Percentiles rank a stretch among this genome's conserved stretches.
These are phyloP conservation scores for Craseonycteris thonglongyai DNA, from an alignment of 2,113 vertebrate species.

Conservation along the genomic window DNA sequence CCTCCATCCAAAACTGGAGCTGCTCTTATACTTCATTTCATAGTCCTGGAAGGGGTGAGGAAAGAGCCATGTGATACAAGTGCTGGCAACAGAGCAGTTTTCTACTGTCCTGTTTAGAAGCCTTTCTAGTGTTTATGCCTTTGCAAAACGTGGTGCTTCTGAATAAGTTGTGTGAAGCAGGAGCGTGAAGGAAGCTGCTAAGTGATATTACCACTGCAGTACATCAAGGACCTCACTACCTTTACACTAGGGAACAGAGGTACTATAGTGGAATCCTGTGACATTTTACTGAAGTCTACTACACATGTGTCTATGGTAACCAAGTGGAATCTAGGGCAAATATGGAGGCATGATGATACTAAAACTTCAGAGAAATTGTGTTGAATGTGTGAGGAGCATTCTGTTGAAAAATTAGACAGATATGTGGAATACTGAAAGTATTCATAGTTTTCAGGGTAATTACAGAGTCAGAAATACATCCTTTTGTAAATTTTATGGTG, in stretches of 20 bases:
- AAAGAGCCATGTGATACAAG: neutral
- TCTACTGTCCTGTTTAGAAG: neutral
- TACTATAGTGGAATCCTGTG: neutral
- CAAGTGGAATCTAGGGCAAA: neutral
- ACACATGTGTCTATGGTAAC: neutral
- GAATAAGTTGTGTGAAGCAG: neutral
- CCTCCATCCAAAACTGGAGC: neutral
- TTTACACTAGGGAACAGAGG: neutral
- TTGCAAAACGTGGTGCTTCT: neutral
- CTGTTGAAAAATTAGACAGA: neutral
- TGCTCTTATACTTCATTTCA: neutral
- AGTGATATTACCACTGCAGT: neutral
- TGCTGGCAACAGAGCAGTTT: neutral
- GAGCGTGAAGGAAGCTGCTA: neutral
- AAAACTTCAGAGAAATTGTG: neutral
- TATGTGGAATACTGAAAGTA: neutral
- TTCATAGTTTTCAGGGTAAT: neutral
- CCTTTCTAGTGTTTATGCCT: neutral
- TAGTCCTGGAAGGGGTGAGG: neutral
- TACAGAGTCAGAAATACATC: neutral
- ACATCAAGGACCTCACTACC: neutral
- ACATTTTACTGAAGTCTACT: neutral
- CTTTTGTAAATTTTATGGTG: neutral
- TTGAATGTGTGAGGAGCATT: neutral
- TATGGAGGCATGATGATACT: neutral